Evolutionary conservation across 2,113 vertebrate genomes (phyloP).

Genomic region (Gobio gobio): DNA sequence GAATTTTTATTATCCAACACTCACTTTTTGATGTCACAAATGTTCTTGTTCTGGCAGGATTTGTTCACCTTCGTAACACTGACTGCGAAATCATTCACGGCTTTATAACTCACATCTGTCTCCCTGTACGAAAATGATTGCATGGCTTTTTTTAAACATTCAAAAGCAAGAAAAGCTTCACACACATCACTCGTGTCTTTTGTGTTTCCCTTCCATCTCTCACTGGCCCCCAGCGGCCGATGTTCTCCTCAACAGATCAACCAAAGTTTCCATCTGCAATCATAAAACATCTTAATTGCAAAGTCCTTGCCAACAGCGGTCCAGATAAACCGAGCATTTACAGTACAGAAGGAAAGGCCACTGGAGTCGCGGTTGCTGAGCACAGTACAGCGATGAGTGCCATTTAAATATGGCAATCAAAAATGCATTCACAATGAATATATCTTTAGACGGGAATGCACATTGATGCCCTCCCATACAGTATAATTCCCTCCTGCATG

Average conservation of each 20-base stretch:
- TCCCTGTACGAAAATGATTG: background rate
- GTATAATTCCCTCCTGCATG: constrained; percentile 6
- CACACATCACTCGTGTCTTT: background rate
- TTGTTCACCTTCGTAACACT: background rate
- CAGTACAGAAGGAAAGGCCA: background rate
- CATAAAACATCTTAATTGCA: background rate
- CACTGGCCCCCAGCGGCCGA: background rate
- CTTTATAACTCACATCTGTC: background rate
- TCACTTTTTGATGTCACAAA: background rate
- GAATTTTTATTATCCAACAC: background rate
- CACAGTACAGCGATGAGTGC: background rate
- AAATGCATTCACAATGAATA: constrained; percentile 22
- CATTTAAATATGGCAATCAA: constrained; percentile 2
- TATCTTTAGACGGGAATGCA: background rate
- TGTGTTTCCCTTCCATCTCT: background rate
- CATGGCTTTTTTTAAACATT: background rate
- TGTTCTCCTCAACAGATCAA: background rate
- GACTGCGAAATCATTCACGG: background rate
- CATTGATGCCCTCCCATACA: background rate
- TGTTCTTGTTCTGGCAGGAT: background rate
- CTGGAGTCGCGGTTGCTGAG: background rate
- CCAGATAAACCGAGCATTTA: background rate
- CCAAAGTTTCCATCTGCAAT: background rate
- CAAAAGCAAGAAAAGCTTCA: background rate
- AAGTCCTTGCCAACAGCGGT: background rate